Conservation (phyloP, 2,797 vertebrate species). For the Pagetopsis macropterus region DNA sequence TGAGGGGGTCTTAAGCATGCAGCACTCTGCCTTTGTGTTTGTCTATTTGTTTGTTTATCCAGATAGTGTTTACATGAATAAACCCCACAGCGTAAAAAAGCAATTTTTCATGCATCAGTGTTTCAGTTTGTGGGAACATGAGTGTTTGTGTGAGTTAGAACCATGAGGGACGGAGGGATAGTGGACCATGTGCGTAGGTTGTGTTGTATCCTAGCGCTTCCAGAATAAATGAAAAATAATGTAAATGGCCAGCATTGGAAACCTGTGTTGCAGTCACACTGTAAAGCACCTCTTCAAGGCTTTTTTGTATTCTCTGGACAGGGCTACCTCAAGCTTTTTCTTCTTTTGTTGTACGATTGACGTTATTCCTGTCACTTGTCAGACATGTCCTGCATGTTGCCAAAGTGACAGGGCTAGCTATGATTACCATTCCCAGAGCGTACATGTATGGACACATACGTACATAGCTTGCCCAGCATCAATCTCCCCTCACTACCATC, state of each 20-base stretch:
- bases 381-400: background rate
- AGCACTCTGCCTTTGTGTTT: slow-evolving; percentile 8
- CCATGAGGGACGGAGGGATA: slow-evolving; percentile 1
- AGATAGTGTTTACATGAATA: slow-evolving; percentile 54
- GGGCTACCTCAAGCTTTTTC: background rate
- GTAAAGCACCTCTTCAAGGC: slow-evolving; percentile 18
- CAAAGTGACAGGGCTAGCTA: background rate
- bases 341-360: background rate
- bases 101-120: slow-evolving; percentile 28
- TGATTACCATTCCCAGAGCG: background rate
- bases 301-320: background rate
- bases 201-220: slow-evolving; percentile 33
- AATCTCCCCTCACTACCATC: background rate
- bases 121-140: background rate
- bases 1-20: slow-evolving; percentile 17
- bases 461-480: background rate
- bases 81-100: slow-evolving; percentile 33
- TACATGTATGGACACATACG: background rate
- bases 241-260: slow-evolving; percentile 49
- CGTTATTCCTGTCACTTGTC: background rate
- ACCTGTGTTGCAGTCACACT: slow-evolving; percentile 1
- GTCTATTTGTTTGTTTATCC: slow-evolving; percentile 44
- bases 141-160: slow-evolving; percentile 1
- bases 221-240: slow-evolving; percentile 40
- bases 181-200: slow-evolving; percentile 30